Evolutionary conservation across 1,140 invertebrate species (phyloP), one percentile per base, ranked within the genome.

Genomic region (Rhyzopertha dominica): DNA sequence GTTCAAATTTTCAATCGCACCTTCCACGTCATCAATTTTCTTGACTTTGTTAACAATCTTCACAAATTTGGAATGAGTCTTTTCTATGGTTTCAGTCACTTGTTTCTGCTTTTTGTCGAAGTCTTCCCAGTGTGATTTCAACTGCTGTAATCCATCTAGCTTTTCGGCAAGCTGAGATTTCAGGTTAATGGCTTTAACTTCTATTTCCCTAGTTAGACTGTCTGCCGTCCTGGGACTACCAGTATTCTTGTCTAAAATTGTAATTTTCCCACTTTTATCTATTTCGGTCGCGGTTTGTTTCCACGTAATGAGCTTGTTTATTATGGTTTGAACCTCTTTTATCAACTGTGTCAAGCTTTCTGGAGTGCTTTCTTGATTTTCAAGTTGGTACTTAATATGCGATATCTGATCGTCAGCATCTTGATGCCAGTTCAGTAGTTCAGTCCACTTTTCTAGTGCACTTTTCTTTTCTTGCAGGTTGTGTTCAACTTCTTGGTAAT

Each of bases 381-480:
- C 79, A 8, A 88, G 66, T 66, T 89, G 82, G 54, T 87, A 86
- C 56, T 88, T 82, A 25, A 86, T 75, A 52, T 92, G 84, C 43
- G 79, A 78, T 35, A 95, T 61, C 56, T 89, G 85, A 53, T 85
- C 84, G 43, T 78, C 80, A n/a, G 82, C 80, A 47, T 91, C 87
- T 48, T 83, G 77, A 49, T 85, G 79, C 84, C 87, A 91, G 43
- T 80, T 82, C 10, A 89, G 61, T 18, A 93, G 74, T 51, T 90
- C 85, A 1, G 76, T 77, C 87, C 90, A 93, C 50, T 87, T 87
- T 62, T 92, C 82, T 16, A 94, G 68, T 12, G 79, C 74, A 1
- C 70, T 73, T 65, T 85, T 86, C 61, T 88, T 88, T 49, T 81
- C 74, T 56, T 78, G 73, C 41, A 95, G 71, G 48, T 84, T 80